Evolutionary conservation across 2,797 vertebrate genomes (phyloP), one percentile per base, ranked within the genome.

Genomic region (Pseudochaenichthys georgianus): DNA sequence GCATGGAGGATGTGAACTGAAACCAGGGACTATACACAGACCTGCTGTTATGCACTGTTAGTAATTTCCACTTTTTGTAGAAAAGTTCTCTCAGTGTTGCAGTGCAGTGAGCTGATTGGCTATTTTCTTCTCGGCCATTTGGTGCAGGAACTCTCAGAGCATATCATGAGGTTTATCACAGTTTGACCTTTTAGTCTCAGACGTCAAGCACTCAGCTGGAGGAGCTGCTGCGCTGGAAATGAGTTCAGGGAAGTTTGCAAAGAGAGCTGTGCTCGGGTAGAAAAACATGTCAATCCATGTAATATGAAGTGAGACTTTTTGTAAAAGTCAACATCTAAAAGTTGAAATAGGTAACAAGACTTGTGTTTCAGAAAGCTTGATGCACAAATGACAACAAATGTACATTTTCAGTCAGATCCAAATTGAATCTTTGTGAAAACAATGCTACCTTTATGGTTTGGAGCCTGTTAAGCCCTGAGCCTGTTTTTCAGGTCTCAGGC

Each of bases 71-170:
- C 31, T 68, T 41, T 10, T 77, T 64, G 63, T 64, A 63, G 63
- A 38, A 70, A 72, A 64, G 50, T 58, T 71, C 55, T 46, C 76
- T 70, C 38, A 2, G 68, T 11, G 58, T 70, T 78, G 64, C 71
- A 60, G 65, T n/a, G 46, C 65, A 42, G 47, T 3, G 42, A 50
- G 42, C 57, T 82, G 71, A 81, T 76, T 77, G 66, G 54, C 54
- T 73, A 23, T 83, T 77, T 80, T 78, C 54, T 75, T 73, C 28
- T 41, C 28, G 57, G 17, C 53, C 68, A 47, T 73, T 79, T 46
- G 47, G 67, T 48, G 74, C 69, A 58, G 67, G 43, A 85, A 61
- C 70, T 80, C 72, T 77, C 69, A 38, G 60, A 83, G 82, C 78
- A 41, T 21, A 75, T 84, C 62, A 46, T 51, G 68, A 81, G 51